Evolutionary conservation across 1,140 invertebrate genomes (phyloP), one percentile per base, ranked within the genome.

Genomic region (Drosophila arawakana): DNA sequence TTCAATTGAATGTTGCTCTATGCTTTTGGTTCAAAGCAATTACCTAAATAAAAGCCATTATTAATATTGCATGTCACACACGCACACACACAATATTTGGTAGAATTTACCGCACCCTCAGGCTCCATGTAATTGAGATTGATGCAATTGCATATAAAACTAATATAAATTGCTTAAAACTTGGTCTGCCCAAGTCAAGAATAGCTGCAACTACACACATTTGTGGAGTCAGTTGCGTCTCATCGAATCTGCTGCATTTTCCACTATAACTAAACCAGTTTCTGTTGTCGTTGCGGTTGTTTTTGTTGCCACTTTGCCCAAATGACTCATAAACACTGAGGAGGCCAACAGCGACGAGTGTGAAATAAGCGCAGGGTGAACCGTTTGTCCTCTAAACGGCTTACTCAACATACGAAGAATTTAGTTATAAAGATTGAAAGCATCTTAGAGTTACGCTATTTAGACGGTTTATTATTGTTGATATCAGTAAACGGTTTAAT

Each of bases 61-160:
- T 86, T 86, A 86, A 88, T 86, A 86, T 88, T 86, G 76, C 83
- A 86, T 86, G 80, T 86, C 76, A 73, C 66, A 78, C 70, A 78
- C 70, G 65, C 46, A 55, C 37, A 35, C 30, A 34, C n/a, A 34
- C 50, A 30, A 30, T 30, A 30, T 30, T 54, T 54, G 13, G 7
- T 21, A 21, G 34, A 18, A 13, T 37, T 47, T 7, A 35, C 50
- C 15, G 65, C 50, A 61, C 67, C 81, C 82, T 63, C 47, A 54
- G 67, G 82, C 72, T 41, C 76, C 73, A 54, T 69, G 61, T 88
- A 86, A 86, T 88, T 86, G 83, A 86, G 82, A 86, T 86, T 82
- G 83, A 86, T 86, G 83, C 83, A 86, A 86, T 86, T 83, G 83
- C 83, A 88, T 86, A 80, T 88, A 83, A 88, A 82, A 86, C 88